These are phyloP conservation scores for Scomber japonicus DNA, from an alignment of 2,113 vertebrate species.

Conservation along the genomic window DNA sequence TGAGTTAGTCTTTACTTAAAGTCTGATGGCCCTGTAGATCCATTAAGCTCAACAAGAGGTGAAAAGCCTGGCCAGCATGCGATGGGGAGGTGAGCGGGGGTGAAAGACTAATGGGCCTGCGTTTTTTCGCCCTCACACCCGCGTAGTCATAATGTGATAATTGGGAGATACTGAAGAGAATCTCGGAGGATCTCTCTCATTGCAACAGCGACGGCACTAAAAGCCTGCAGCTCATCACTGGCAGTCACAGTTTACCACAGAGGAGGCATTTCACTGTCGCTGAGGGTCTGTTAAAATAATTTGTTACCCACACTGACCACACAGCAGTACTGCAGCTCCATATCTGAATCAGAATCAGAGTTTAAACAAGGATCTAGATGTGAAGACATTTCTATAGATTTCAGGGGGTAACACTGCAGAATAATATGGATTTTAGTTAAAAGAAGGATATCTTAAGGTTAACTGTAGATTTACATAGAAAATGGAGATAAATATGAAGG, in stretches of 20 bases:
- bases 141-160: slow-evolving; percentile 89
- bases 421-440: background rate
- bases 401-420: background rate
- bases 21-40: slow-evolving; percentile 70
- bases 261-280: slow-evolving; percentile 58
- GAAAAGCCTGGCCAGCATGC: slow-evolving; percentile 59
- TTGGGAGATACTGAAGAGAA: slow-evolving; percentile 86
- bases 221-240: slow-evolving; percentile 65
- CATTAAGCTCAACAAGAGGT: slow-evolving; percentile 79
- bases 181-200: slow-evolving; percentile 82
- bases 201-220: slow-evolving; percentile 66
- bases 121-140: slow-evolving; percentile 82
- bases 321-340: slow-evolving; percentile 1
- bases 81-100: slow-evolving; percentile 84
- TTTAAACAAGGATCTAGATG: slow-evolving; percentile 10
- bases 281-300: slow-evolving; percentile 60
- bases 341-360: slow-evolving; percentile 16
- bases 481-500: background rate
- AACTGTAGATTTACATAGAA: background rate
- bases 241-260: slow-evolving; percentile 62
- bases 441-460: background rate
- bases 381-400: background rate
- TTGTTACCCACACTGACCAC: slow-evolving; percentile 51
- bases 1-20: slow-evolving; percentile 80
- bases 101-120: slow-evolving; percentile 90